Evolutionary conservation across 2,797 vertebrate genomes (phyloP).

Genomic region (Acipenser ruthenus): DNA sequence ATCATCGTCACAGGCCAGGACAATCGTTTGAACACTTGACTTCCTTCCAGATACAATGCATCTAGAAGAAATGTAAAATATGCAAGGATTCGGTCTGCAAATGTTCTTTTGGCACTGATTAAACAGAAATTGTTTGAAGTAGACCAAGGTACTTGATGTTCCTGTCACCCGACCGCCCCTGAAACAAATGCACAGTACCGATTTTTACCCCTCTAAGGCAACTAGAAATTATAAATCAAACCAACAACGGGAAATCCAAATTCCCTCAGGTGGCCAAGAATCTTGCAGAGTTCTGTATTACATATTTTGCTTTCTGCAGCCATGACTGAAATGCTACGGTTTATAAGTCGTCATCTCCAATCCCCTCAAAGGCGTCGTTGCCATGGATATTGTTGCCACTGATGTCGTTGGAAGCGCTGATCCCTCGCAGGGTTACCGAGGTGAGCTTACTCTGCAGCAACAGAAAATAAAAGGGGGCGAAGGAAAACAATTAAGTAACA

Average conservation of each 20-base stretch:
- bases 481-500: not conserved
- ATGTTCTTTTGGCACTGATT: too few species aligned
- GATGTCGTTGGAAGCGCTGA: constrained; percentile 83
- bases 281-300: constrained; percentile 47
- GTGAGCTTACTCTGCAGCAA: constrained; percentile 82
- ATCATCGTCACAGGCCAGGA: too few species aligned
- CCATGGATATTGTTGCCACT: constrained; percentile 85
- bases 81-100: too few species aligned
- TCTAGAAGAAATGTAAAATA: too few species aligned
- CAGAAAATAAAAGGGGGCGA: not conserved
- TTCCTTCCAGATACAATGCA: too few species aligned
- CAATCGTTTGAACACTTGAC: too few species aligned
- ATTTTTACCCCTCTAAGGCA: too few species aligned
- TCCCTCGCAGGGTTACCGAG: constrained; percentile 86
- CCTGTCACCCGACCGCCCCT: too few species aligned
- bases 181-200: too few species aligned
- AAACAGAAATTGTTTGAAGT: too few species aligned
- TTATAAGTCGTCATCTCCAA: constrained; percentile 95
- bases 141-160: too few species aligned
- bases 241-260: not conserved
- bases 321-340: constrained; percentile 9
- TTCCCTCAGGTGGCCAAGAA: constrained; percentile 38
- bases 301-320: constrained; percentile 23
- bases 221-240: too few species aligned
- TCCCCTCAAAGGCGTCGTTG: constrained; percentile 97